phyloP scores from a whole-genome alignment of 2,113 vertebrate species.

The Delphinapterus leucas region DNA sequence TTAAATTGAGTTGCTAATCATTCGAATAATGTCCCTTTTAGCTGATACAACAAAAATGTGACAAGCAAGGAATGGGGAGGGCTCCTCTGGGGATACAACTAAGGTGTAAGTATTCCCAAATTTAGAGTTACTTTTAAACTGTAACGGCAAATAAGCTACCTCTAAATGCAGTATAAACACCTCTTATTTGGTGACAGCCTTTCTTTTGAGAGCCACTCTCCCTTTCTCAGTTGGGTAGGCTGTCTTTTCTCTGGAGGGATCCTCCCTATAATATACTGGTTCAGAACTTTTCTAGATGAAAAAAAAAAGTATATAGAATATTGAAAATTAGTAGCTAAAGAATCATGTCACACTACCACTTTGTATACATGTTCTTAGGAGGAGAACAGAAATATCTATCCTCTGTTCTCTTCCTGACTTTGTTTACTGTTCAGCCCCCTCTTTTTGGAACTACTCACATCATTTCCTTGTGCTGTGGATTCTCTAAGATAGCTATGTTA shows the following conservation, averaged over 20 bases:
- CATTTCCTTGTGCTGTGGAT: background rate
- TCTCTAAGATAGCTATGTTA: background rate
- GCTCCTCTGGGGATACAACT: background rate
- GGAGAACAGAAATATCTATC: background rate
- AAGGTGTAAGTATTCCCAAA: background rate
- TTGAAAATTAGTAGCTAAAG: background rate
- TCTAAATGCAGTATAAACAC: background rate
- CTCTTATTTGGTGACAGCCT: background rate
- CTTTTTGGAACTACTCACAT: background rate
- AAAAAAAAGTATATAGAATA: background rate
- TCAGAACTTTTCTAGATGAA: background rate
- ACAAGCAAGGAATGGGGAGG: background rate
- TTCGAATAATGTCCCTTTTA: background rate
- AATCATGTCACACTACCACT: background rate
- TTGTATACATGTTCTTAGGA: background rate
- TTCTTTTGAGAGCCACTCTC: background rate
- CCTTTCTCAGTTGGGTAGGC: background rate
- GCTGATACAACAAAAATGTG: background rate
- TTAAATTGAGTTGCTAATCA: constrained; percentile 3
- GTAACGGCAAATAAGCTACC: background rate
- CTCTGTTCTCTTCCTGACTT: background rate
- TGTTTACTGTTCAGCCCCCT: background rate
- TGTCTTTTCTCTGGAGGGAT: background rate
- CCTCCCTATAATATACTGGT: background rate
- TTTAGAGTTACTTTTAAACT: constrained; percentile 13